These are phyloP conservation scores for Ptiloglossa arizonensis DNA, from an alignment of 1,140 invertebrate species.

Conservation along the genomic window DNA sequence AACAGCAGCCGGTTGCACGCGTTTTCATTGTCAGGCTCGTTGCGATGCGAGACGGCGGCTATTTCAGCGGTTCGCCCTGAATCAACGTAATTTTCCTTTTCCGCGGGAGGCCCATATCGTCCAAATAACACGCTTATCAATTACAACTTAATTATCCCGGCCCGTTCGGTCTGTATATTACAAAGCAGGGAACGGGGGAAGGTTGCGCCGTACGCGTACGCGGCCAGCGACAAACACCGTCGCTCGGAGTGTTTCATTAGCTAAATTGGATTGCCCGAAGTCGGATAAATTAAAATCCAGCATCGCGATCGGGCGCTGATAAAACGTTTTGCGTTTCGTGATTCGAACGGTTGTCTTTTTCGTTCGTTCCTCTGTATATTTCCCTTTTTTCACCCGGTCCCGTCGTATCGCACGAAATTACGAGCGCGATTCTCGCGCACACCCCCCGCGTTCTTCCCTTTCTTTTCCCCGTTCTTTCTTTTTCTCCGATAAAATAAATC, in stretches of 20 bases:
- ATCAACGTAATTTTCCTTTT: slow-evolving; percentile 53
- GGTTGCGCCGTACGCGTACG: neutral
- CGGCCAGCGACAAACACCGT: slow-evolving; percentile 52
- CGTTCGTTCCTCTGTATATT: neutral
- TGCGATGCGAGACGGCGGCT: slow-evolving; percentile 8
- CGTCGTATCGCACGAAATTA: slow-evolving; percentile 50
- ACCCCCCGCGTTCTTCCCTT: too few relatives aligned
- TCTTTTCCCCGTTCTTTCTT: too few relatives aligned
- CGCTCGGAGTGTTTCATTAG: slow-evolving; percentile 61
- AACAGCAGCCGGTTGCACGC: neutral
- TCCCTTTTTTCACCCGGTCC: too few relatives aligned
- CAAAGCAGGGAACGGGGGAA: neutral
- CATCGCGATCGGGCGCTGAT: slow-evolving; percentile 56
- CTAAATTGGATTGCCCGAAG: slow-evolving; percentile 64
- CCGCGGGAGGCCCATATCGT: slow-evolving; percentile 35
- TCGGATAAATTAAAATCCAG: slow-evolving; percentile 63
- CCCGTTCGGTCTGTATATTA: slow-evolving; percentile 36
- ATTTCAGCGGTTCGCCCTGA: neutral
- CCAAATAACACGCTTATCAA: slow-evolving; percentile 64
- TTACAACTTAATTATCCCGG: slow-evolving; percentile 62
- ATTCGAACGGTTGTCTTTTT: slow-evolving; percentile 39
- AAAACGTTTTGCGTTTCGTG: slow-evolving; percentile 51
- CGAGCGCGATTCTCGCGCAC: slow-evolving; percentile 42
- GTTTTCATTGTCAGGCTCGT: neutral
- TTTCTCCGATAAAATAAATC: too few relatives aligned